A percentile compares a stretch with the other conserved stretches of the same genome.
Evolutionary conservation across 2,888 invertebrate genomes (phyloP).

Genomic region (Agrotis segetum): DNA sequence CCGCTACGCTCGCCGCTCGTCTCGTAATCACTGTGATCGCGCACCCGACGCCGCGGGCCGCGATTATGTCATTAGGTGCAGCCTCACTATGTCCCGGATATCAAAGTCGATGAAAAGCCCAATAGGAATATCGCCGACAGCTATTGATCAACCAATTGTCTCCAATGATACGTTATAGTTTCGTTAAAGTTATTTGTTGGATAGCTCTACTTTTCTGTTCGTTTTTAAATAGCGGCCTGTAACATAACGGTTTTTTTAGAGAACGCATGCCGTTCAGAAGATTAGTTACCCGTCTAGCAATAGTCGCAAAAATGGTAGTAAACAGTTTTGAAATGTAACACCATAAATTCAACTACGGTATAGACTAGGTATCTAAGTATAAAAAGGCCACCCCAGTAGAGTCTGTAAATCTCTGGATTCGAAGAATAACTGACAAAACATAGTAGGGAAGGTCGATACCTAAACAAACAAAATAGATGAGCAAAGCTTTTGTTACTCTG

Average conservation of each 20-base stretch:
- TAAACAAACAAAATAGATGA: conserved; percentile 22
- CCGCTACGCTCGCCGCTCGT: conserved; percentile 70
- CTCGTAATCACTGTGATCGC: conserved; percentile 80
- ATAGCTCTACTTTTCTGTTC: conserved; percentile 8
- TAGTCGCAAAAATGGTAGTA: not conserved
- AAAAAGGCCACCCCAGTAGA: not conserved
- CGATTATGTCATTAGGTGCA: conserved; percentile 86
- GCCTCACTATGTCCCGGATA: conserved; percentile 79
- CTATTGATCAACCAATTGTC: conserved; percentile 73
- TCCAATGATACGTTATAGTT: conserved; percentile 72
- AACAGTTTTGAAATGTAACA: no score
- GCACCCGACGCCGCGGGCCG: conserved; percentile 77
- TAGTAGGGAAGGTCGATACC: not conserved
- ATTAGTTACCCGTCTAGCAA: not conserved
- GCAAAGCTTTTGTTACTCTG: conserved; percentile 30
- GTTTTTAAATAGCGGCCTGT: conserved; percentile 13
- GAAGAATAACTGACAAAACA: conserved; percentile 2
- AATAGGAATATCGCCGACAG: conserved; percentile 78
- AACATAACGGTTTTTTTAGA: not conserved
- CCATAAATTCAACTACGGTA: no score
- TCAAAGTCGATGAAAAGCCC: conserved; percentile 79
- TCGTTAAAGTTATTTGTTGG: conserved; percentile 47
- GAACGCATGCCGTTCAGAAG: not conserved
- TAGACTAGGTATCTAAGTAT: not conserved
- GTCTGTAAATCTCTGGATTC: conserved; percentile 1